Conservation (phyloP, 2,113 vertebrate genomes). For the Cyprinus carpio region DNA sequence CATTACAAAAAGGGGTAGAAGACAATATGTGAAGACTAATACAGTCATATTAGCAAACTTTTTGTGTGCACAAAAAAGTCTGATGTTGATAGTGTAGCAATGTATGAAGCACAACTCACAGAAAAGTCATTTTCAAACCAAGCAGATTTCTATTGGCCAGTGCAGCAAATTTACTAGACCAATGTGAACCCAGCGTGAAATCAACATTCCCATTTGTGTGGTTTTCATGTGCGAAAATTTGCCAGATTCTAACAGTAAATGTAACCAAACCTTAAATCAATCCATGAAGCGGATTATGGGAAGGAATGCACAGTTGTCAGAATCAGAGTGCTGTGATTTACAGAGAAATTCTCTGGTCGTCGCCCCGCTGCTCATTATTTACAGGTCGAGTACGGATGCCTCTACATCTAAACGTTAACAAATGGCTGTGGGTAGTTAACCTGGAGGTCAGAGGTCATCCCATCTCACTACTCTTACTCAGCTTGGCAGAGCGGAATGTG, state of each 20-base stretch:
- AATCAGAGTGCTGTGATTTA: constrained; percentile 68
- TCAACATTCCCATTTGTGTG: not conserved
- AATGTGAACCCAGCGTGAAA: not conserved
- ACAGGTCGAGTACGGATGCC: constrained; percentile 66
- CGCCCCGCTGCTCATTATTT: constrained; percentile 68
- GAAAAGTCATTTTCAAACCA: no score
- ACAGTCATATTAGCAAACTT: not conserved
- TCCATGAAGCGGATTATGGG: constrained; percentile 1
- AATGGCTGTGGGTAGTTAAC: constrained; percentile 74
- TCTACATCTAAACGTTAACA: constrained; percentile 74
- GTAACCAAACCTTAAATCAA: constrained; percentile 8
- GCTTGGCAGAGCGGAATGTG: constrained; percentile 70
- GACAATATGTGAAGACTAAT: not conserved
- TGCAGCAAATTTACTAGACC: not conserved
- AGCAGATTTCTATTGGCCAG: no score
- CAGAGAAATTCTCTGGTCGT: constrained; percentile 55
- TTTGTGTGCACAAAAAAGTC: not conserved
- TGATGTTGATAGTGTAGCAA: no score
- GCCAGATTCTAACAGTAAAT: not conserved
- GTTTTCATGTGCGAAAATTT: not conserved
- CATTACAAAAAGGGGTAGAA: not conserved
- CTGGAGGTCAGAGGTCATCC: constrained; percentile 69
- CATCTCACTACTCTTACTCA: constrained; percentile 60
- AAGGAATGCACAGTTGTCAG: constrained; percentile 71
- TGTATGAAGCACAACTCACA: no score